Conservation (phyloP, 2,888 invertebrate species). For the Polia nebulosa region DNA sequence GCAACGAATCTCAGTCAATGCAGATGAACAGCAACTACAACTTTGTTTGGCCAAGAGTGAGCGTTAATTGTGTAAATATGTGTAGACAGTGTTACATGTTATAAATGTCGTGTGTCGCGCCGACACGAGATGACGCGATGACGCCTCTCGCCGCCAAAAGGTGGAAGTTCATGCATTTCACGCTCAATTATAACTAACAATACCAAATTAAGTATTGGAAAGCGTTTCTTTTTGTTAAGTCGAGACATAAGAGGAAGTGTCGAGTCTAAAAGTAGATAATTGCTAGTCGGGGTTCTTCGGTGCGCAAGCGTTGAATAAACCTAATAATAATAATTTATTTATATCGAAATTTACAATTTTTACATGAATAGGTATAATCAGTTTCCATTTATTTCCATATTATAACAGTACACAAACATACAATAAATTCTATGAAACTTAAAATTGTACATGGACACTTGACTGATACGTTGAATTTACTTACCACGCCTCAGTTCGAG, state of each 20-base stretch:
- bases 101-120: slow-evolving; percentile 36
- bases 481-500: background rate
- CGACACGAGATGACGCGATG: slow-evolving; percentile 28
- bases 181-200: slow-evolving; percentile 58
- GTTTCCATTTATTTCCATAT: too few relatives aligned
- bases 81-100: slow-evolving; percentile 41
- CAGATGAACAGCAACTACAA: too few relatives aligned
- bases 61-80: slow-evolving; percentile 58
- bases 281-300: background rate
- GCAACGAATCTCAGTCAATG: slow-evolving; percentile 52
- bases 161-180: slow-evolving; percentile 65
- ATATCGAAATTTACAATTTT: too few relatives aligned
- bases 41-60: slow-evolving; percentile 53
- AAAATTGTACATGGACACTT: too few relatives aligned
- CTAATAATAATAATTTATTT: too few relatives aligned
- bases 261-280: background rate
- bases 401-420: too few relatives aligned
- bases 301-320: background rate
- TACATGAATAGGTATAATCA: too few relatives aligned
- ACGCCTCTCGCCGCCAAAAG: slow-evolving; percentile 39
- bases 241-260: slow-evolving; percentile 18
- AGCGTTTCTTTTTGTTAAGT: slow-evolving; percentile 56
- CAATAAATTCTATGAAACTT: too few relatives aligned
- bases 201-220: slow-evolving; percentile 63
- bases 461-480: background rate